Percentiles rank a stretch among this genome's conserved stretches.
These are phyloP conservation scores for Centropus unirufus DNA, from an alignment of 2,113 vertebrate species.

Conservation along the genomic window DNA sequence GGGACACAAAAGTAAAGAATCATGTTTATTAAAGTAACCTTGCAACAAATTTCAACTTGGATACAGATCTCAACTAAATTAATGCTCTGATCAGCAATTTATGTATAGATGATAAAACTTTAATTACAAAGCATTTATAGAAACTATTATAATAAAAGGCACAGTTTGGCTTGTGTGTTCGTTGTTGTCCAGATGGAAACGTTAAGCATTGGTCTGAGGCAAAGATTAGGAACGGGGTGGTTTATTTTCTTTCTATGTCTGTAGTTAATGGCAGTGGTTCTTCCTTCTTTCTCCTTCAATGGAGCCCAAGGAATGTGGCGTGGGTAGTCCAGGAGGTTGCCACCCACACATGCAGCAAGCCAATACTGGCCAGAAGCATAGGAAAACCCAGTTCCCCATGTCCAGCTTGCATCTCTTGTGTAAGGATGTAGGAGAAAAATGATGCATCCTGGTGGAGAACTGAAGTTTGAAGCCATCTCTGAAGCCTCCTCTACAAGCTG, in stretches of 20 bases:
- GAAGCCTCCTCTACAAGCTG: not conserved
- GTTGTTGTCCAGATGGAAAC: not conserved
- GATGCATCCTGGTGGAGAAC: accelerated
- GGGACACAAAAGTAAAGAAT: slow-evolving; percentile 2
- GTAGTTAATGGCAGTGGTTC: not conserved
- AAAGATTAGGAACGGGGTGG: not conserved
- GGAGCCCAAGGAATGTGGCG: not conserved
- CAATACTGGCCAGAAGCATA: not conserved
- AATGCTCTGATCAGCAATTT: slow-evolving; percentile 31
- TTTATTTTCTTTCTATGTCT: not conserved
- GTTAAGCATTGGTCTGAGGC: not conserved
- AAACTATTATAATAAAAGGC: slow-evolving; percentile 17
- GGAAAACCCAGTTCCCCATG: not conserved
- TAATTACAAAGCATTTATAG: slow-evolving; percentile 57
- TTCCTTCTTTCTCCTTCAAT: not conserved
- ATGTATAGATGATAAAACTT: slow-evolving; percentile 32
- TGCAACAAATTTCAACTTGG: slow-evolving; percentile 19
- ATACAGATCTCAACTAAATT: slow-evolving; percentile 40
- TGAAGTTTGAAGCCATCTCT: not conserved
- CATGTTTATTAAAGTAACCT: slow-evolving; percentile 38
- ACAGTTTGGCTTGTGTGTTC: not conserved
- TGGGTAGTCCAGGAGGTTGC: not conserved
- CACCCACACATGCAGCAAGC: not conserved
- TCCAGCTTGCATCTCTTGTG: not conserved
- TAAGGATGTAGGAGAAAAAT: not conserved